Evolutionary conservation across 2,888 invertebrate species (phyloP).

Genomic region (Leptura quadrifasciata): DNA sequence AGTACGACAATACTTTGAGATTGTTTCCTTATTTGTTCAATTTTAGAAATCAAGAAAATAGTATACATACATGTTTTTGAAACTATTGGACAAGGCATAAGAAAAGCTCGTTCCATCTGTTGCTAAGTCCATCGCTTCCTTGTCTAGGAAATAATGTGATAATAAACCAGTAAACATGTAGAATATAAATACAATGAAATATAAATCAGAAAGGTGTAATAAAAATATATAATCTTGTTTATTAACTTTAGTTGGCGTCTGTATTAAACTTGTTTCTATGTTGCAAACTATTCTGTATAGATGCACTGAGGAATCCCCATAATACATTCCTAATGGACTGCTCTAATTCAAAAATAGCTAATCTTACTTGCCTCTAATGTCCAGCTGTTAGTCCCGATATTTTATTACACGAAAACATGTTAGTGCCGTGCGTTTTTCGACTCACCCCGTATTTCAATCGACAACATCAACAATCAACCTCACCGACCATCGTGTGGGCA

Average conservation of each 20-base stretch:
- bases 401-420: slow-evolving; percentile 1
- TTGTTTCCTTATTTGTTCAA: no score
- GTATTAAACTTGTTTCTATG: neutral
- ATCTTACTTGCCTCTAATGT: neutral
- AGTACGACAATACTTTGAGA: no score
- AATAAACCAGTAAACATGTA: no score
- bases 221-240: no score
- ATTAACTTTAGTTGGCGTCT: neutral
- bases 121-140: no score
- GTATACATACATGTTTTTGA: no score
- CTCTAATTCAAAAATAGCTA: slow-evolving; percentile 12
- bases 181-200: no score
- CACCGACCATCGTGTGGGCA: slow-evolving; percentile 44
- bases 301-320: neutral
- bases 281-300: neutral
- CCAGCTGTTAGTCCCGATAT: slow-evolving; percentile 21
- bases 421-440: slow-evolving; percentile 10
- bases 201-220: no score
- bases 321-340: neutral
- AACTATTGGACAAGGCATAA: no score
- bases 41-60: no score
- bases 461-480: slow-evolving; percentile 25
- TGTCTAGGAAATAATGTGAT: no score
- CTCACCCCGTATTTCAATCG: slow-evolving; percentile 38
- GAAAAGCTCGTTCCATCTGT: no score